phyloP scores from a whole-genome alignment of 2,113 vertebrate genomes.

The Anser brachyrhynchus region DNA sequence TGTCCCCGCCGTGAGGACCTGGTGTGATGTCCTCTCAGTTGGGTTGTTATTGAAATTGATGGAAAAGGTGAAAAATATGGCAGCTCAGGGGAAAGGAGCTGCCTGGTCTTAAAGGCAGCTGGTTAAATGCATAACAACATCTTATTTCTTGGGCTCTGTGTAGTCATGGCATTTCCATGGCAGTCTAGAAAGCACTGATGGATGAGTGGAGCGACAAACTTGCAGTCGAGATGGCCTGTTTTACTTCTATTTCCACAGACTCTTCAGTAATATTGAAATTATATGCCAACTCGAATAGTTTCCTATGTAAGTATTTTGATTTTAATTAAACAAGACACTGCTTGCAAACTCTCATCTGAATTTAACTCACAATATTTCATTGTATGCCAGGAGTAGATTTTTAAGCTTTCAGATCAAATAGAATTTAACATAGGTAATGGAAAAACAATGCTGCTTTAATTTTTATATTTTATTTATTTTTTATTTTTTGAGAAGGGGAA shows the following conservation, averaged over 20 bases:
- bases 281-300: not conserved
- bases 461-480: not conserved
- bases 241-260: not conserved
- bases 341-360: slow-evolving; percentile 60
- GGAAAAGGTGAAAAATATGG: rapidly evolving
- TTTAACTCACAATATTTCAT: slow-evolving; percentile 56
- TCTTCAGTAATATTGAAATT: not conserved
- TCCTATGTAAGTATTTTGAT: slow-evolving; percentile 33
- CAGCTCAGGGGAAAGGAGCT: rapidly evolving
- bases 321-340: slow-evolving; percentile 54
- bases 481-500: not conserved
- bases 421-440: not conserved
- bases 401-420: slow-evolving; percentile 57
- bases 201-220: not conserved
- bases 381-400: slow-evolving; percentile 68
- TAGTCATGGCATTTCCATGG: rapidly evolving
- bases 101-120: rapidly evolving
- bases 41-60: not conserved
- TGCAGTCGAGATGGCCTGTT: not conserved
- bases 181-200: not conserved
- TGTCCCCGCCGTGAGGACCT: too few species aligned
- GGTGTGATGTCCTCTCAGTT: rapidly evolving
- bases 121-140: not conserved
- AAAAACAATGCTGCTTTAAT: slow-evolving; percentile 58
- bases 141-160: rapidly evolving